Evolutionary conservation across 37 sponge, comb jelly and placozoan genomes (phyloP), one percentile per base, ranked within the genome.

Genomic region (Mnemiopsis leidyi): DNA sequence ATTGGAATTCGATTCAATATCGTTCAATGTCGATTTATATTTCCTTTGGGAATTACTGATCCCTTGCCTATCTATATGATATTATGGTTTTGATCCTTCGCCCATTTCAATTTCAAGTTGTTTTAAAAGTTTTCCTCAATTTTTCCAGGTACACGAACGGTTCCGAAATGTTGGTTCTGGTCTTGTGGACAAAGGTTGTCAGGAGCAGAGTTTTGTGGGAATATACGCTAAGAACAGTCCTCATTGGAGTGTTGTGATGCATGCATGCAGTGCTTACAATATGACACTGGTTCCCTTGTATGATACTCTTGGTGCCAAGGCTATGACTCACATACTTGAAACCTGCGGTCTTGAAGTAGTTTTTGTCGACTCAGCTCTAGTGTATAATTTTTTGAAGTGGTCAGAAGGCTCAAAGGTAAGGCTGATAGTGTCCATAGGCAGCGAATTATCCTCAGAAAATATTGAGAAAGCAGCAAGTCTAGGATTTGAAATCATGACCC

Each of bases 191-290:
- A 38, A 26, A 32, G 90, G 90, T 29, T 26, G 24, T 85, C 24
- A 85, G 23, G 61, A 23, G 23, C 21, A 40, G 61, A 40, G 61
- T n/a, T 39, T 85, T 36, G 90, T 85, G 13, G 90, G 90, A 24
- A 85, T 85, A 9, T 85, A 85, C 35, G 90, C 90, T 1, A 85
- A 85, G 31, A 85, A 85, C 29, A 85, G 90, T 24, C 90, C 90
- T 3, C 29, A 85, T n/a, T 85, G 90, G 90, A 67, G 90, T 9
- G 35, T 85, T 0, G 36, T 85, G 26, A 85, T 85, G 90, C 90
- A 85, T 38, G 90, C 90, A 23, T 85, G 90, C 31, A 85, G 90
- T 23, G 35, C 67, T 21, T 85, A 38, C 90, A 85, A 40, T 38
- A 23, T 85, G 26, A 85, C 90, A 9, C 26, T 85, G 0, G 90